phyloP scores from a whole-genome alignment of 2,113 vertebrate species.

The Anthoscopus minutus region DNA sequence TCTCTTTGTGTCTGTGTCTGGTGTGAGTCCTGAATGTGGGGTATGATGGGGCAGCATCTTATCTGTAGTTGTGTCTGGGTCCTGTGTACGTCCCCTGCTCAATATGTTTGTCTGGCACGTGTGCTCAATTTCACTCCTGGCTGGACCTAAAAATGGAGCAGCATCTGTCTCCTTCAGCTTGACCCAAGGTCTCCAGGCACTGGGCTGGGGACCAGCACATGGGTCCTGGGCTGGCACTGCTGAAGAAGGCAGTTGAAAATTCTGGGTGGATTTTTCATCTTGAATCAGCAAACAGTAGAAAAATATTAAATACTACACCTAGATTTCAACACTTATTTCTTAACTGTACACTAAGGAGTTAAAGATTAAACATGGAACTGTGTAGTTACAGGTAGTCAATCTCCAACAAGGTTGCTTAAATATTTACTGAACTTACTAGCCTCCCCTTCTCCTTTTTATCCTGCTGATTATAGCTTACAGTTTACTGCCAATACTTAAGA shows the following conservation, averaged over 20 bases:
- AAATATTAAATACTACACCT: neutral
- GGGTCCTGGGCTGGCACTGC: neutral
- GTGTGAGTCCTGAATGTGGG: neutral
- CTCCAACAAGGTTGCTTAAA: neutral
- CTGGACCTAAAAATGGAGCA: neutral
- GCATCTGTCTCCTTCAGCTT: neutral
- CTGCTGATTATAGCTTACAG: neutral
- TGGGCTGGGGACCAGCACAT: neutral
- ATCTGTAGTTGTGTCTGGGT: rapidly evolving
- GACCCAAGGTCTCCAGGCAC: rapidly evolving
- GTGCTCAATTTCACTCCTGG: neutral
- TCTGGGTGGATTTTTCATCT: neutral
- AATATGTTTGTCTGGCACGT: neutral
- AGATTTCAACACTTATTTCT: neutral
- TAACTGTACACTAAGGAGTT: neutral
- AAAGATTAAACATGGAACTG: neutral
- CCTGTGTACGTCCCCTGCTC: neutral
- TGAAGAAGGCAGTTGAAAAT: neutral
- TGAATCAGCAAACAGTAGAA: neutral
- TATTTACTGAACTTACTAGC: neutral
- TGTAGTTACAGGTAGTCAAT: neutral
- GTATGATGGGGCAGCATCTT: neutral
- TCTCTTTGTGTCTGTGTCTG: neutral
- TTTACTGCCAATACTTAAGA: neutral
- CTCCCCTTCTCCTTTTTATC: neutral